Evolutionary conservation across 1,140 invertebrate species (phyloP).

Genomic region (Trichonephila clavipes): DNA sequence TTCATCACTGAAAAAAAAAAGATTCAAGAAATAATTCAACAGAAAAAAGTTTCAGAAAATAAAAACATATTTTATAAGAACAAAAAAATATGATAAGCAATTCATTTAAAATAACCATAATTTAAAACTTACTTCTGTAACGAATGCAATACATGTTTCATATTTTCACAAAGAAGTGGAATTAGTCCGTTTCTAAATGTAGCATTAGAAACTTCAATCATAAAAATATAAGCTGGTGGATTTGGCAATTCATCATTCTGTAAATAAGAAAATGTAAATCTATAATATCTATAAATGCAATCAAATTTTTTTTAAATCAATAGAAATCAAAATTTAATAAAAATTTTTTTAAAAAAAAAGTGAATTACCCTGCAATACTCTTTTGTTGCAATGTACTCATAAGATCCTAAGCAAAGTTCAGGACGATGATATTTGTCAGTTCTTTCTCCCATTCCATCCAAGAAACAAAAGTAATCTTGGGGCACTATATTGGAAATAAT

Average conservation of each 20-base stretch:
- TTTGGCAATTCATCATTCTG: conserved; percentile 94
- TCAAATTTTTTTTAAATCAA: too few relatives aligned
- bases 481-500: conserved; percentile 86
- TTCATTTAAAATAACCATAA: background rate
- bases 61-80: conserved; percentile 30
- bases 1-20: conserved; percentile 85
- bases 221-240: conserved; percentile 96
- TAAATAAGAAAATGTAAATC: conserved; percentile 62
- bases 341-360: background rate
- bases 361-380: conserved; percentile 94
- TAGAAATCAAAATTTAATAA: too few relatives aligned
- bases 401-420: conserved; percentile 97
- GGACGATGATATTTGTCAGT: conserved; percentile 96
- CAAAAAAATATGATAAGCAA: too few relatives aligned
- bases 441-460: conserved; percentile 96
- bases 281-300: too few relatives aligned
- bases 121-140: conserved; percentile 80
- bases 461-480: conserved; percentile 97
- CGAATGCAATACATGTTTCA: conserved; percentile 84
- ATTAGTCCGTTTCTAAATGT: conserved; percentile 95
- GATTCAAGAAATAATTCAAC: background rate
- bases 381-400: conserved; percentile 97
- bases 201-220: conserved; percentile 99
- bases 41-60: background rate
- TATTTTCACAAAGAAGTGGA: conserved; percentile 91